A percentile compares a stretch with the other conserved stretches of the same genome.
Conservation (phyloP, 2,888 invertebrate species). For the Schizotus pectinicornis region DNA sequence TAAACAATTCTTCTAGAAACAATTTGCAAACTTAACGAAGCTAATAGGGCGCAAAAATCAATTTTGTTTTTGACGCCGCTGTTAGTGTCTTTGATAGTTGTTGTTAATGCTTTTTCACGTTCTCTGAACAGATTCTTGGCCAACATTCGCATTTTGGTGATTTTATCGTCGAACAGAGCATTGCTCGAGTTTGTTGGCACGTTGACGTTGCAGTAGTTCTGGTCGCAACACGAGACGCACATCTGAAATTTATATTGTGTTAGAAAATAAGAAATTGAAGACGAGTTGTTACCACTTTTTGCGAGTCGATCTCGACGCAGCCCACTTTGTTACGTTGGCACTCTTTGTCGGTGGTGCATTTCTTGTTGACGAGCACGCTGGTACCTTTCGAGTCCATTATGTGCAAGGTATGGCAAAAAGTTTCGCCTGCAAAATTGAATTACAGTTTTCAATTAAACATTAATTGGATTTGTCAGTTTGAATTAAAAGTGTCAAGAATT, state of each 20-base stretch:
- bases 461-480: constrained; percentile 21
- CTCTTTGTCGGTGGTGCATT: constrained; percentile 66
- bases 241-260: constrained; percentile 57
- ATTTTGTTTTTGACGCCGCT: constrained; percentile 50
- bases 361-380: constrained; percentile 69
- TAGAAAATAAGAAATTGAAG: constrained; percentile 2
- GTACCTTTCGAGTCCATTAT: constrained; percentile 69
- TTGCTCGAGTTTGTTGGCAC: constrained; percentile 67
- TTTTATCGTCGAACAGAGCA: constrained; percentile 61
- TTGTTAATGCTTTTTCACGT: constrained; percentile 57
- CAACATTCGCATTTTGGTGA: constrained; percentile 58
- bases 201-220: constrained; percentile 67
- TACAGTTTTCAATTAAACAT: constrained; percentile 27
- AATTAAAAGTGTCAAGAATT: constrained; percentile 22
- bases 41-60: background rate
- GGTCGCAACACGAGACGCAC: constrained; percentile 69
- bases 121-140: constrained; percentile 57
- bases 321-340: constrained; percentile 67
- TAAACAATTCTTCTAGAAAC: constrained; percentile 7
- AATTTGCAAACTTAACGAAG: constrained; percentile 9
- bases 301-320: constrained; percentile 67
- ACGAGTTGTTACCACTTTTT: constrained; percentile 59
- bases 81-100: constrained; percentile 52
- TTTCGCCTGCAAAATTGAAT: constrained; percentile 57
- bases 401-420: constrained; percentile 68